Evolutionary conservation across 1,140 invertebrate species (phyloP).

Genomic region (Onthophagus taurus): DNA sequence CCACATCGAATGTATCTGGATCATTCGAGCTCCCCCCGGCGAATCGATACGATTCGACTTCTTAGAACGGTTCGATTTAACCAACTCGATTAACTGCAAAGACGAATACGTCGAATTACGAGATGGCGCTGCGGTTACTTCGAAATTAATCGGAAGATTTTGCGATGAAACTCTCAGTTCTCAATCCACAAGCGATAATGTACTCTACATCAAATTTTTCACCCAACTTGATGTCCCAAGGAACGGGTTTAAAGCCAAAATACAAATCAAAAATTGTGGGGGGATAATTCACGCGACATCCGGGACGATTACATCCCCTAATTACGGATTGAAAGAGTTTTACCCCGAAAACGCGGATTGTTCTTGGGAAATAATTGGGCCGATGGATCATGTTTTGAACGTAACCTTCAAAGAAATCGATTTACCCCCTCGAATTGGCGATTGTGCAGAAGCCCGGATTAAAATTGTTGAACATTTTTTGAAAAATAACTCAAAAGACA

Average conservation of each 20-base stretch:
- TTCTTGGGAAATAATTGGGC: conserved; percentile 48
- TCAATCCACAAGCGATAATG: conserved; percentile 52
- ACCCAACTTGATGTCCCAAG: conserved; percentile 57
- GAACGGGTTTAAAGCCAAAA: conserved; percentile 67
- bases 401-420: conserved; percentile 46
- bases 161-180: conserved; percentile 54
- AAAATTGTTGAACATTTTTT: no score
- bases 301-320: conserved; percentile 47
- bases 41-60: conserved; percentile 67
- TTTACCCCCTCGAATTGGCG: conserved; percentile 34
- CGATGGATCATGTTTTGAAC: conserved; percentile 39
- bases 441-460: no score
- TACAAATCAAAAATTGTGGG: conserved; percentile 49
- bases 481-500: no score
- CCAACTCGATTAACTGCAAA: conserved; percentile 22
- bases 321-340: conserved; percentile 42
- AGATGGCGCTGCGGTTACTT: conserved; percentile 62
- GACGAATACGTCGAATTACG: conserved; percentile 65
- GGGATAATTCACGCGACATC: conserved; percentile 43
- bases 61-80: conserved; percentile 60
- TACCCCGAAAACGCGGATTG: conserved; percentile 47
- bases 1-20: conserved; percentile 75
- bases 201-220: conserved; percentile 62
- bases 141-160: conserved; percentile 51
- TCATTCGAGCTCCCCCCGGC: conserved; percentile 54